Evolutionary conservation across 2,797 vertebrate species (phyloP).

Genomic region (Cuculus canorus): DNA sequence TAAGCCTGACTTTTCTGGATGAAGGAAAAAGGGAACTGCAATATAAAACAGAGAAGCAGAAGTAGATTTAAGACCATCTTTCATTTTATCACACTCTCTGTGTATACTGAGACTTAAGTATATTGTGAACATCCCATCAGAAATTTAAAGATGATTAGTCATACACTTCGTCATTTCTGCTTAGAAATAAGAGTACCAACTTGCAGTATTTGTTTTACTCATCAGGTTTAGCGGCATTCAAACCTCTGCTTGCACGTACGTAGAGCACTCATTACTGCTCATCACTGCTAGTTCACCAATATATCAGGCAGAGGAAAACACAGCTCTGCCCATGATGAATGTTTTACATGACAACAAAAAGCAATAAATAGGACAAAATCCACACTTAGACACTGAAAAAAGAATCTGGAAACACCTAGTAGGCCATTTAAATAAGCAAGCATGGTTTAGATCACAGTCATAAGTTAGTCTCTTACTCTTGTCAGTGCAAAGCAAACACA

Average conservation of each 20-base stretch:
- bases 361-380: neutral
- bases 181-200: neutral
- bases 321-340: neutral
- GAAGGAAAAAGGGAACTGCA: neutral
- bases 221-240: neutral
- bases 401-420: neutral
- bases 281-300: neutral
- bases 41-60: neutral
- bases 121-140: neutral
- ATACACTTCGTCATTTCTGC: neutral
- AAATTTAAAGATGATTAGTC: neutral
- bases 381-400: neutral
- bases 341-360: neutral
- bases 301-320: neutral
- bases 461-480: neutral
- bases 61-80: neutral
- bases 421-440: neutral
- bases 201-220: neutral
- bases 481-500: neutral
- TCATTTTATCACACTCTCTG: neutral
- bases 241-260: neutral
- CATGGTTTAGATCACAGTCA: neutral
- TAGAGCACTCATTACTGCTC: neutral
- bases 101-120: neutral
- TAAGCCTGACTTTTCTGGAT: neutral